Conservation (phyloP, 2,888 invertebrate species). For the Linnaemya vulpina region DNA sequence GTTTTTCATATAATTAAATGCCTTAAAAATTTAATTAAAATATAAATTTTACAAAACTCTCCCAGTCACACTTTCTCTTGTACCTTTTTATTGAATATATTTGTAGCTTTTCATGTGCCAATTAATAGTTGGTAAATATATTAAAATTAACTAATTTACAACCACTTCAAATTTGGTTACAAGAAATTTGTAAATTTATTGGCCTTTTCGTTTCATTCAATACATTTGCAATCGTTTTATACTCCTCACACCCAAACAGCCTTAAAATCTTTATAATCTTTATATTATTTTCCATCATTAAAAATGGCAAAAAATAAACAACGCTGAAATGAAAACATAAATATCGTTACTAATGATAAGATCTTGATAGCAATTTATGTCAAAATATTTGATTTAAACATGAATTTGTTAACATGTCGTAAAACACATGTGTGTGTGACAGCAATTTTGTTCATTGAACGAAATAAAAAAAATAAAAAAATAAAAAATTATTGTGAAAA, state of each 20-base stretch:
- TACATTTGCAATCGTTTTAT: conserved; percentile 22
- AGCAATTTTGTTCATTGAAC: conserved; percentile 57
- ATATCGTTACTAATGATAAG: conserved; percentile 70
- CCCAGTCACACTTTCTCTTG: not conserved
- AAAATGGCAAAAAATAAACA: conserved; percentile 38
- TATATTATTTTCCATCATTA: conserved; percentile 64
- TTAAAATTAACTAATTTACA: conserved; percentile 27
- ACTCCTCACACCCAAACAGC: conserved; percentile 5
- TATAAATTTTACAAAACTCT: not conserved
- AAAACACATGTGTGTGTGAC: conserved; percentile 69
- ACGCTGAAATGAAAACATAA: conserved; percentile 59
- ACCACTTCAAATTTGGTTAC: conserved; percentile 28
- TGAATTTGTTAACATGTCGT: conserved; percentile 72
- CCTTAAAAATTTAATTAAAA: not conserved
- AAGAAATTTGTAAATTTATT: conserved; percentile 62
- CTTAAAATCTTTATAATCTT: conserved; percentile 60
- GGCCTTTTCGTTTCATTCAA: conserved; percentile 29
- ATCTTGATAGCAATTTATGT: conserved; percentile 71
- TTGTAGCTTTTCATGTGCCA: no score
- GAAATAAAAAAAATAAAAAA: not conserved
- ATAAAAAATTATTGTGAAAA: not conserved
- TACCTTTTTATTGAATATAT: no score
- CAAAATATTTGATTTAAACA: conserved; percentile 73
- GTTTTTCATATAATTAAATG: not conserved
- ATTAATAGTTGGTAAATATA: not conserved